phyloP scores from a whole-genome alignment of 2,797 vertebrate species.

The Poecilia gillii region DNA sequence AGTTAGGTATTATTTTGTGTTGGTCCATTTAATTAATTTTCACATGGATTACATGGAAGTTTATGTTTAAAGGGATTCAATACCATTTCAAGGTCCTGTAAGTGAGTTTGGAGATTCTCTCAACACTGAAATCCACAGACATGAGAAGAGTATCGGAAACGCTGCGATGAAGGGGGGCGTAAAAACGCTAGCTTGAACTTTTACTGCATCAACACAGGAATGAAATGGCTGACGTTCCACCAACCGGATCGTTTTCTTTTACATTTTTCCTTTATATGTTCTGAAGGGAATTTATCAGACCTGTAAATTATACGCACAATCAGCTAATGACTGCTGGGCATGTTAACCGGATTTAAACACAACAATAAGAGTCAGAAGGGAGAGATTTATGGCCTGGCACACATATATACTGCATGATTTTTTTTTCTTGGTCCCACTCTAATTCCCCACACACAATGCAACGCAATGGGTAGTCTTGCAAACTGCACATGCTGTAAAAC shows the following conservation, averaged over 20 bases:
- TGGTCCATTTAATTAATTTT: background rate
- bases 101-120: background rate
- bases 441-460: slow-evolving; percentile 10
- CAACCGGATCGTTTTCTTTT: slow-evolving; percentile 25
- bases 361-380: slow-evolving; percentile 59
- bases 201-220: slow-evolving; percentile 2
- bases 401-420: slow-evolving; percentile 26
- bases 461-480: slow-evolving; percentile 15
- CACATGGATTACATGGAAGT: background rate
- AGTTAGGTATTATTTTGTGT: background rate
- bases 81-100: background rate
- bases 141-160: background rate
- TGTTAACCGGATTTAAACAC: slow-evolving; percentile 72
- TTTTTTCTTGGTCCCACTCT: slow-evolving; percentile 7
- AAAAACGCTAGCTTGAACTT: slow-evolving; percentile 2
- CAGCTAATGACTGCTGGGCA: slow-evolving; percentile 70
- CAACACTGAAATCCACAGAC: background rate
- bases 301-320: slow-evolving; percentile 72
- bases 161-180: background rate
- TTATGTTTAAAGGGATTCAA: background rate
- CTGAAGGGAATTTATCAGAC: slow-evolving; percentile 40
- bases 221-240: slow-evolving; percentile 20
- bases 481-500: slow-evolving; percentile 30
- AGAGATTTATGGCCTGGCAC: slow-evolving; percentile 63
- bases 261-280: slow-evolving; percentile 37